A percentile compares a stretch with the other conserved stretches of the same genome.
Conservation (phyloP, 1,140 invertebrate species). For the Wasmannia auropunctata region DNA sequence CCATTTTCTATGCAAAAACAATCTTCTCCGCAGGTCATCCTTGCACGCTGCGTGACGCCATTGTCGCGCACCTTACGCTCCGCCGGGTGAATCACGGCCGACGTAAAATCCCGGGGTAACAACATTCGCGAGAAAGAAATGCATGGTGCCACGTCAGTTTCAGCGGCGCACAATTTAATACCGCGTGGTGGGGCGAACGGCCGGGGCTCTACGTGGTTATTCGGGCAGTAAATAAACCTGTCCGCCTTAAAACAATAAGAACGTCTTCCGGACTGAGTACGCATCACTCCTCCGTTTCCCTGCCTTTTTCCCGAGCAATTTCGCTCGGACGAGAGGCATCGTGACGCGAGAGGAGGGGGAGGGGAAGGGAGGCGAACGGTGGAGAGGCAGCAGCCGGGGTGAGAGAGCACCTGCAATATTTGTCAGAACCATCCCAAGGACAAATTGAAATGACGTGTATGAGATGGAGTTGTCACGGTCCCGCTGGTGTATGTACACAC, state of each 20-base stretch:
- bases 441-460: slow-evolving; percentile 79
- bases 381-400: slow-evolving; percentile 23
- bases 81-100: slow-evolving; percentile 63
- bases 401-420: slow-evolving; percentile 74
- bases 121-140: slow-evolving; percentile 59
- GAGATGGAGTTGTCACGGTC: slow-evolving; percentile 72
- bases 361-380: neutral
- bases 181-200: slow-evolving; percentile 7
- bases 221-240: slow-evolving; percentile 80
- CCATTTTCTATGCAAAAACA: slow-evolving; percentile 1
- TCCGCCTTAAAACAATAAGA: slow-evolving; percentile 80
- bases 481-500: slow-evolving; percentile 20
- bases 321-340: slow-evolving; percentile 60
- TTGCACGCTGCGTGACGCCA: neutral
- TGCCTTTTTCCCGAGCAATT: slow-evolving; percentile 75
- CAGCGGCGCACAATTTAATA: slow-evolving; percentile 70
- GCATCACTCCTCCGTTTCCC: slow-evolving; percentile 52
- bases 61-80: slow-evolving; percentile 38
- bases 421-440: slow-evolving; percentile 74
- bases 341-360: neutral
- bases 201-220: slow-evolving; percentile 72
- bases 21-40: neutral
- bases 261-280: slow-evolving; percentile 70
- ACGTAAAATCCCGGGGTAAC: slow-evolving; percentile 50
- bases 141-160: slow-evolving; percentile 55